These are phyloP conservation scores for Caloenas nicobarica DNA, from an alignment of 2,113 vertebrate species.

Conservation along the genomic window DNA sequence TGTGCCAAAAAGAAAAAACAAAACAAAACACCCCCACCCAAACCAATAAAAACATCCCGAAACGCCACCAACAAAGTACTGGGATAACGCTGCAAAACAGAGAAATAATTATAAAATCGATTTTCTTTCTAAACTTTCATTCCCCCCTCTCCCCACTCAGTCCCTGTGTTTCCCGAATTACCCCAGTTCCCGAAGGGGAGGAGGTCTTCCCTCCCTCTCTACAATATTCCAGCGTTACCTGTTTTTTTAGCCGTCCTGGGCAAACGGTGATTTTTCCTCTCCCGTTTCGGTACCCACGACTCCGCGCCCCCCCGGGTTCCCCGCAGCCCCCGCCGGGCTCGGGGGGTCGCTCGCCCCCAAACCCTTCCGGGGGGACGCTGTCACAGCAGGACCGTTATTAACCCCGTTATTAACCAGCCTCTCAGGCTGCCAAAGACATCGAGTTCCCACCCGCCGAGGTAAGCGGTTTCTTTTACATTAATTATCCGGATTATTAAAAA, in stretches of 20 bases:
- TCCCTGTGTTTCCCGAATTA: neutral
- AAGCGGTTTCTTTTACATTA: rapidly evolving
- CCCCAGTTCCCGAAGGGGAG: rapidly evolving
- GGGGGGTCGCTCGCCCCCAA: neutral
- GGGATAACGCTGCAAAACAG: neutral
- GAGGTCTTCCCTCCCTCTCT: neutral
- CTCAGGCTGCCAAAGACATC: neutral
- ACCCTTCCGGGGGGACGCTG: neutral
- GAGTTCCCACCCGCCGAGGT: neutral
- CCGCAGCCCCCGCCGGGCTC: neutral
- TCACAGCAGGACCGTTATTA: neutral
- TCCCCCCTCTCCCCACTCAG: too few relatives aligned
- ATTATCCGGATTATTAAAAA: neutral
- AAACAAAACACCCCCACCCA: neutral
- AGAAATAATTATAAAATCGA: neutral
- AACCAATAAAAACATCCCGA: neutral
- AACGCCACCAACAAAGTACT: neutral
- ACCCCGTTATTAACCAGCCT: rapidly evolving
- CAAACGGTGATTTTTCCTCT: neutral
- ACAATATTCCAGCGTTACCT: neutral
- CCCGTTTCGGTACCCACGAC: neutral
- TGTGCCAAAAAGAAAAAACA: neutral
- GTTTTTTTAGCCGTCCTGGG: neutral
- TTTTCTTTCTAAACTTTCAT: too few relatives aligned
- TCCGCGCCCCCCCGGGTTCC: neutral